These are phyloP conservation scores for Carcinoscorpius rotundicauda DNA, from an alignment of 1,140 invertebrate species.

Conservation along the genomic window DNA sequence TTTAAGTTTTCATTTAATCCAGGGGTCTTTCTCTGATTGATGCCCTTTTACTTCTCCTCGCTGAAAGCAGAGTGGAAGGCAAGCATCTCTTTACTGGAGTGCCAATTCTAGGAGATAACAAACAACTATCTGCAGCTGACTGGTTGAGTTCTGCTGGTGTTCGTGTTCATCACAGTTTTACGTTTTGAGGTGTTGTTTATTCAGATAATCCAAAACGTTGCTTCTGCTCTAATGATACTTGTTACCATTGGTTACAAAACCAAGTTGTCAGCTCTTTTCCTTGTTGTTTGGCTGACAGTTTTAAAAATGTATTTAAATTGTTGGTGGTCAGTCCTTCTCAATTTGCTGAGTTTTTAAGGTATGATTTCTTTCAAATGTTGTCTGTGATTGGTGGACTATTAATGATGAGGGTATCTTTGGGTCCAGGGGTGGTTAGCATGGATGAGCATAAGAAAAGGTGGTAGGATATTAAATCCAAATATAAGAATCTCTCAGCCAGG, in stretches of 20 bases:
- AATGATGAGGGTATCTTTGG: conserved; percentile 97
- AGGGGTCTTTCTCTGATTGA: conserved; percentile 73
- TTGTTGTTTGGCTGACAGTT: conserved; percentile 76
- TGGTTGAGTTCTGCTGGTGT: conserved; percentile 87
- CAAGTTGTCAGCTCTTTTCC: conserved; percentile 87
- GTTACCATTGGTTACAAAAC: conserved; percentile 98
- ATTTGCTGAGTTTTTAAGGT: conserved; percentile 99
- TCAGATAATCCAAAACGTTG: conserved; percentile 77
- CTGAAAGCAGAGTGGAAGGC: conserved; percentile 84
- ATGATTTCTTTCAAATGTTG: conserved; percentile 99
- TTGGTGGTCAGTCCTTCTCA: conserved; percentile 91
- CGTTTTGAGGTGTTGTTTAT: conserved; percentile 83
- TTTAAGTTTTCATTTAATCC: no score
- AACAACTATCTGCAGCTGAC: conserved; percentile 93
- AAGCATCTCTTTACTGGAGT: conserved; percentile 92
- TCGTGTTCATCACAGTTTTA: conserved; percentile 97
- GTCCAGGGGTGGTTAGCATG: conserved; percentile 97
- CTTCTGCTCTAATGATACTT: conserved; percentile 85
- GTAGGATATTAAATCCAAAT: conserved; percentile 40
- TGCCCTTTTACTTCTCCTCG: conserved; percentile 82
- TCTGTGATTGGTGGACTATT: conserved; percentile 98
- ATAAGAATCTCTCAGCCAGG: no score
- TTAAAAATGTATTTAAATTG: conserved; percentile 88
- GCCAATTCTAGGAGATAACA: conserved; percentile 89
- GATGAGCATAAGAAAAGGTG: conserved; percentile 99